Evolutionary conservation across 2,888 invertebrate genomes (phyloP).

Genomic region (Chrysomela aeneicollis): DNA sequence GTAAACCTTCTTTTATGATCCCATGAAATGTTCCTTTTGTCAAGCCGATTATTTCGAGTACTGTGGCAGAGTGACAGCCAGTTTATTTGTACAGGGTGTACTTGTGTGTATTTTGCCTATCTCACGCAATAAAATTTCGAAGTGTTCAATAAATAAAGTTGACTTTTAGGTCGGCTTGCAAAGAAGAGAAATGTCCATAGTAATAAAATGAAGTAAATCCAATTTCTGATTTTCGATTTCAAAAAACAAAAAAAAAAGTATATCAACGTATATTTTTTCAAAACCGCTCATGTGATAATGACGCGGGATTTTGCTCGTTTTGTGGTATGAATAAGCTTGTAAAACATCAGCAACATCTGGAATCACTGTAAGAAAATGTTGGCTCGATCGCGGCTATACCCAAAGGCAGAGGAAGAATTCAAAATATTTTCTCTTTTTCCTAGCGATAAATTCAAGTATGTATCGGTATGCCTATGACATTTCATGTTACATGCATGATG

Average conservation of each 20-base stretch:
- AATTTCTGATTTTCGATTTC: too few relatives aligned
- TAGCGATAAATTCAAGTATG: background rate
- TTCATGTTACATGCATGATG: background rate
- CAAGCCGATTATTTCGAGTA: background rate
- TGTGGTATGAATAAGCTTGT: background rate
- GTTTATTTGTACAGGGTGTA: background rate
- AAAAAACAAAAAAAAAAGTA: too few relatives aligned
- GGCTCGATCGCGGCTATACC: background rate
- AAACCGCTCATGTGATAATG: too few relatives aligned
- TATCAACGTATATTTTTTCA: too few relatives aligned
- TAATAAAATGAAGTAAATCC: too few relatives aligned
- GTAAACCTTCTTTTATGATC: slow-evolving; percentile 27
- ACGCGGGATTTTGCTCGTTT: too few relatives aligned
- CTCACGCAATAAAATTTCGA: too few relatives aligned
- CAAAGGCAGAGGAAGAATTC: background rate
- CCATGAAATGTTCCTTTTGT: background rate
- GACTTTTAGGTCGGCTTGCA: too few relatives aligned
- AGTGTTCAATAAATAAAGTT: too few relatives aligned
- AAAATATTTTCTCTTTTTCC: background rate
- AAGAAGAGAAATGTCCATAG: too few relatives aligned
- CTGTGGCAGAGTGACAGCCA: background rate
- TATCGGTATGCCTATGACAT: background rate
- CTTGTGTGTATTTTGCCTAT: too few relatives aligned
- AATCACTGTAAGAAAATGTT: background rate
- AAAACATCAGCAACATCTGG: background rate